Evolutionary conservation across 2,113 vertebrate species (phyloP).

Genomic region (Beaufortia kweichowensis): DNA sequence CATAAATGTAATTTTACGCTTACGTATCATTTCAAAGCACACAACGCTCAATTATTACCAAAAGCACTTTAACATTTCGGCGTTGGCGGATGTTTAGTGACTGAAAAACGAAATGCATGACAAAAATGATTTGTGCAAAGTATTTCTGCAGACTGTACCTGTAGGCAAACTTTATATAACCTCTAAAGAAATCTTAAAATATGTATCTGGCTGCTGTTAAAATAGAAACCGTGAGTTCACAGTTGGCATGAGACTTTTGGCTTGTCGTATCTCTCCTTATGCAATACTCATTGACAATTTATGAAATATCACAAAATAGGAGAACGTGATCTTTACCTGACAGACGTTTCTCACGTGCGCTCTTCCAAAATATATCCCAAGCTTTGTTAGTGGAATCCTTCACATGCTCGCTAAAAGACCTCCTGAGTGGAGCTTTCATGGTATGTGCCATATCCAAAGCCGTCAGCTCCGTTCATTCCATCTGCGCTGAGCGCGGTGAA

Average conservation of each 20-base stretch:
- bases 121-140: background rate
- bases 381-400: conserved; percentile 75
- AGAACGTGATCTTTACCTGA: conserved; percentile 69
- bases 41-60: no score
- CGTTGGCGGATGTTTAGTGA: background rate
- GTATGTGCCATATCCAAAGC: conserved; percentile 67
- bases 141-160: background rate
- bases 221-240: background rate
- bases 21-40: no score
- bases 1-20: no score
- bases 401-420: conserved; percentile 81
- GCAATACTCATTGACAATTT: background rate
- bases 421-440: conserved; percentile 65
- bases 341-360: conserved; percentile 74
- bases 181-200: conserved; percentile 1
- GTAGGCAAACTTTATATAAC: background rate
- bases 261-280: background rate
- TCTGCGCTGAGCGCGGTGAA: background rate
- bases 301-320: background rate
- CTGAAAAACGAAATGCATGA: background rate
- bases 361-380: conserved; percentile 82
- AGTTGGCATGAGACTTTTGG: background rate
- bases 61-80: no score
- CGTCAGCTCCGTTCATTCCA: conserved; percentile 36
- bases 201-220: background rate